Percentiles rank a stretch among this genome's conserved stretches.
Conservation (phyloP, 2,888 invertebrate genomes). For the Pachliopta kotzebuea region DNA sequence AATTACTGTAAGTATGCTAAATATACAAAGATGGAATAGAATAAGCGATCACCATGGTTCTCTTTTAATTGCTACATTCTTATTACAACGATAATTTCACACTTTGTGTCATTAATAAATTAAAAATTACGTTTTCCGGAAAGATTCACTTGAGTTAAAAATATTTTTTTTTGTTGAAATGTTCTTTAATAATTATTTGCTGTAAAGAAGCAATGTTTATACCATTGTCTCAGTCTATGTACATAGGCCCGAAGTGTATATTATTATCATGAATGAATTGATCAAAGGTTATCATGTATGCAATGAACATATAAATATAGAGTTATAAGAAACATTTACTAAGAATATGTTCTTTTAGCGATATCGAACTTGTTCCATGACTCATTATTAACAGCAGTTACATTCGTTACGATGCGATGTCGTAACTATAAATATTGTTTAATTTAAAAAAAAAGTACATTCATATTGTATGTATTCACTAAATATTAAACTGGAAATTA, state of each 20-base stretch:
- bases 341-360: background rate
- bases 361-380: background rate
- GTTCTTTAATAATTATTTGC: background rate
- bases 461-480: too few relatives aligned
- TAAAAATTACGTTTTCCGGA: too few relatives aligned
- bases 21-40: too few relatives aligned
- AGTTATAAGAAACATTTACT: background rate
- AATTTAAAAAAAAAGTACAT: too few relatives aligned
- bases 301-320: conserved; percentile 1
- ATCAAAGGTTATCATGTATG: conserved; percentile 23
- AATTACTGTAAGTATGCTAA: too few relatives aligned
- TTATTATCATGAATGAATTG: conserved; percentile 23
- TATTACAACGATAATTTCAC: background rate
- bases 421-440: too few relatives aligned
- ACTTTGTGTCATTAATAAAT: background rate
- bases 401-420: too few relatives aligned
- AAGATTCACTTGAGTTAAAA: background rate
- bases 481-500: too few relatives aligned
- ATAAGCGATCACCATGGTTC: too few relatives aligned
- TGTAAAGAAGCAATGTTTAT: background rate
- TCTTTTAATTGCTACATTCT: too few relatives aligned
- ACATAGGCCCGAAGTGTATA: background rate
- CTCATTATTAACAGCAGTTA: background rate
- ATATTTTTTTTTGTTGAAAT: background rate
- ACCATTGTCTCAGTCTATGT: background rate